Evolutionary conservation across 2,797 vertebrate species (phyloP), one percentile per base, ranked within the genome.

Genomic region (Cyprinodon diabolis): DNA sequence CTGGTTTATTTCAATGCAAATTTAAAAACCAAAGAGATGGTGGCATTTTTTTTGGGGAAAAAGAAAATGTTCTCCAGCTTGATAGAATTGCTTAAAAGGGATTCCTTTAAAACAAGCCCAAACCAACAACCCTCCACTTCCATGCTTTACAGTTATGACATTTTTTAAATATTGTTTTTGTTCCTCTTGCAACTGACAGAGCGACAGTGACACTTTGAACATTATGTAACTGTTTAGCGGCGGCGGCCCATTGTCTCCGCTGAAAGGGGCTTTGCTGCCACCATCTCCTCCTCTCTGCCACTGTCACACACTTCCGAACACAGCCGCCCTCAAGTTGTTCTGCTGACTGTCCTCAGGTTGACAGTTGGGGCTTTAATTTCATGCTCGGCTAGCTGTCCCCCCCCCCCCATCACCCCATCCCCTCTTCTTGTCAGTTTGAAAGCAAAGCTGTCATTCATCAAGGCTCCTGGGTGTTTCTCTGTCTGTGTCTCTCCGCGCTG

Each of bases 291-390:
- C 60, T 63, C 60, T 43, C 19, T 43, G 75, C 67, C 23, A 37
- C 63, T 23, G 21, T 62, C 60, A 51, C 63, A 54, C 45, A 35
- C 58, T 60, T 63, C 37, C 60, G 9, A 43, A 43, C 60, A 65
- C 45, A 48, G 60, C 51, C 71, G 68, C 71, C 1, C 17, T 43
- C 74, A 72, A 77, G 62, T 79, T 54, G 40, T 58, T 7, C 8
- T 80, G 63, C 74, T 66, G 67, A 83, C 69, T 81, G 79, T 80
- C 87, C 82, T 78, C 84, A 82, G 83, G 77, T 85, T 88, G 82
- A 88, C 84, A 85, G 88, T 82, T 72, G 71, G 86, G 86, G 80
- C 84, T 90, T 91, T 93, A 86, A 92, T 93, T 93, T 93, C 90
- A 91, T 83, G 89, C 89, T 91, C n/a, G 17, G 68, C 71, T 88